Base-by-base conservation (phyloP, 2,113 vertebrate genomes). In the Neodontobutis hainanensis region DNA sequence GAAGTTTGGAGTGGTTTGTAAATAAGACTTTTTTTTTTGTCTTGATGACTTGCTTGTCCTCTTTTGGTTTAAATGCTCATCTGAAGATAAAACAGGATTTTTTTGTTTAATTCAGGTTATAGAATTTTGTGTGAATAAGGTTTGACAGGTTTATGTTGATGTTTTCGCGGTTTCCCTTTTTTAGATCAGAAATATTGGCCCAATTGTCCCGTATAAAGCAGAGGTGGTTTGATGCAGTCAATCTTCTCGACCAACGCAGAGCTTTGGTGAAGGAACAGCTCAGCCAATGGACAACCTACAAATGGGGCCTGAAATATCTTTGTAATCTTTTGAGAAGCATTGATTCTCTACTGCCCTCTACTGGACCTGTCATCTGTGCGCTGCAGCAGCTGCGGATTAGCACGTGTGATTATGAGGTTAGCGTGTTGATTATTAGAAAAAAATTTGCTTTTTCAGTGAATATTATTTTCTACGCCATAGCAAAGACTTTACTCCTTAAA, bases 401-500 rank as follows among this genome's bases (percentile, higher is more conserved):
- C n/a, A 67, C 76, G 27, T 80, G 85, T 0, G 86, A 93, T 61
- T 87, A 92, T 68, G 91, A 96, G 94, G 96, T 99, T 82, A 14
- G 73, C 6, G 15, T 47, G 47, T 32, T 42, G 36, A 27, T 43
- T 58, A 43, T 42, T 43, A 40, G 40, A 11, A 9, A 19, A 19
- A 40, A 42, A 42, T 15, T 16, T 15, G 36, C 36, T 58, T 42
- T 58, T 58, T 9, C 40, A 42, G 38, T 58, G 16, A 42, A 38
- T 42, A 40, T 58, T 42, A 58, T 58, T 42, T 43, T n/a, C 43
- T 42, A 58, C 43, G 38, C 56, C 56, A 43, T 19, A 43, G 15
- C 46, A 47, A 35, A 34, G 12, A 27, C 58, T n/a, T 44, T 32
- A 61, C 34, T 46, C 27, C 44, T 7, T 38, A 55, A 6, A 55